A percentile compares a stretch with the other conserved stretches of the same genome.
Evolutionary conservation across 23 tunicate species (phyloP).

Genomic region (Clavelina lepadiformis): DNA sequence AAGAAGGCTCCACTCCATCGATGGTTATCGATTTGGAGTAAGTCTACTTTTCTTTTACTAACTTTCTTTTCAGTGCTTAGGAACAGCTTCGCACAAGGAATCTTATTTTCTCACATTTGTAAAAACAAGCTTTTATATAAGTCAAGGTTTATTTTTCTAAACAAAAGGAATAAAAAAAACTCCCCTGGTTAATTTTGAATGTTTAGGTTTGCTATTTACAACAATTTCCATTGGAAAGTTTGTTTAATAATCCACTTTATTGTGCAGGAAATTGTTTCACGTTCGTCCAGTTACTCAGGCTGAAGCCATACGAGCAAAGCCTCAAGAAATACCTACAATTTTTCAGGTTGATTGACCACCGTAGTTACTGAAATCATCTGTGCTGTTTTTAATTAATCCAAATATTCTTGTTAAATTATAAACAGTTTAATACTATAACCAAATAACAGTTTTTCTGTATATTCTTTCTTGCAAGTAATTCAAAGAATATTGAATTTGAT

Average conservation of each 20-base stretch:
- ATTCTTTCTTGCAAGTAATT: too few relatives aligned
- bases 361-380: too few relatives aligned
- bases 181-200: neutral
- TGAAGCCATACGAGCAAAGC: conserved; percentile 93
- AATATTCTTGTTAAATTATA: too few relatives aligned
- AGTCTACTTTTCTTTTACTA: too few relatives aligned
- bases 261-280: conserved; percentile 86
- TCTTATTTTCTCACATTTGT: neutral
- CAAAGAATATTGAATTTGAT: neutral
- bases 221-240: neutral
- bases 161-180: neutral
- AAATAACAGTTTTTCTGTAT: too few relatives aligned
- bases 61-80: too few relatives aligned
- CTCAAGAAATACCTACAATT: conserved; percentile 86
- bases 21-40: conserved; percentile 91
- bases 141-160: neutral
- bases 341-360: conserved; percentile 88
- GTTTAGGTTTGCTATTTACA: neutral
- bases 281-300: conserved; percentile 94
- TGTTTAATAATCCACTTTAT: neutral
- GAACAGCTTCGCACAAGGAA: too few relatives aligned
- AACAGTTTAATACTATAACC: too few relatives aligned
- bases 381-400: too few relatives aligned
- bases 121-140: neutral
- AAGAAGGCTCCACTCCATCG: conserved; percentile 70